Base-by-base conservation (phyloP, 2,888 invertebrate species). In the Perithous albicinctus region DNA sequence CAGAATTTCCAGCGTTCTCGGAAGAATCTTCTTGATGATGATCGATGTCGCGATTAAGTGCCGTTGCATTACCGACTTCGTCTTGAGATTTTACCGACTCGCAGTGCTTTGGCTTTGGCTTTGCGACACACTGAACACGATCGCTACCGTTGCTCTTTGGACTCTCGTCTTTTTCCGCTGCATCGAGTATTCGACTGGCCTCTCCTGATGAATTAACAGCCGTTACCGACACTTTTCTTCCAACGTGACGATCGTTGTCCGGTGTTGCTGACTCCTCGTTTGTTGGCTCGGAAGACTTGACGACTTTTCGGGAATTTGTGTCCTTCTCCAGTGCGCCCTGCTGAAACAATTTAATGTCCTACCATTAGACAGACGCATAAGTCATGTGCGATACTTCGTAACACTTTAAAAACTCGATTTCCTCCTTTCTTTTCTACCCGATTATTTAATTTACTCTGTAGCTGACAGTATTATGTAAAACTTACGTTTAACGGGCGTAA, bases 101-200 rank as follows among this genome's bases (percentile, higher is more conserved):
- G 32, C 89, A 87, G 43, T 89, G 86, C 26, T 87, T 86, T 1
- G 78, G 54, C 48, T 80, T 86, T 1, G 78, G 59, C 48, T 80
- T 82, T 18, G 12, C 29, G 7, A 20, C 8, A 20, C 63, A 59
- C 12, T 18, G 64, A 3, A 78, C 35, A 48, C 80, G 77, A 20
- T 79, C 80, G 10, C 18, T 84, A 23, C 46, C 70, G 10, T 59
- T 54, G 10, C 70, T 75, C 46, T 82, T 82, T 59, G 75, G 84
- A 56, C 85, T 86, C 63, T 90, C 88, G 74, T 94, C 94, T 80
- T 94, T 94, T 85, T 94, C 93, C 63, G 92, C 92, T 7, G 90
- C 88, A 75, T 90, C 88, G 41, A 88, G 80, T 46, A 87, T 86
- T 29, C 83, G 76, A n/a, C 83, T 81, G n/a, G 72, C 74, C 18